Evolutionary conservation across 2,797 vertebrate species (phyloP), one percentile per base, ranked within the genome.

Genomic region (Glossophaga mutica): DNA sequence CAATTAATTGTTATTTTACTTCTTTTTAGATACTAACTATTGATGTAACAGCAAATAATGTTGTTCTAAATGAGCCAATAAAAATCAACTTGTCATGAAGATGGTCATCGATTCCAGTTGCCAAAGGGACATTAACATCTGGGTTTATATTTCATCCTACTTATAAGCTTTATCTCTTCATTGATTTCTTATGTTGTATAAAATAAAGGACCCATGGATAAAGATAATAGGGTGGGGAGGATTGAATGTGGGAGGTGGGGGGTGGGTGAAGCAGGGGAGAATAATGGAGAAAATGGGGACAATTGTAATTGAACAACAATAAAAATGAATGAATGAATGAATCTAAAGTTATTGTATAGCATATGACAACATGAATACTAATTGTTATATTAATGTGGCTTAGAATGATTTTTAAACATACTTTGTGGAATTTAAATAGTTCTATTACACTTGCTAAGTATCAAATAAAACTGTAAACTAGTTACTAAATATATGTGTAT

Each of bases 41-140:
- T 77, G 4, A 97, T 82, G 48, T 98, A 70, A 48, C 0, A 44
- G 0, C 3, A 1, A 68, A 93, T 11, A 0, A 3, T 26, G 92
- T 97, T 70, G 93, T 12, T 85, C 71, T 98, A 29, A 70, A 90
- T 93, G 48, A 98, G 32, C 73, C 93, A 71, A 90, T 97, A 77
- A 34, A 93, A 94, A 90, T 98, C 82, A 92, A 1, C 83, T 98
- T 98, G 98, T 96, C 65, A 37, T 98, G 90, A 97, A 95, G 91
- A 76, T 74, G 32, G 9, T 10, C n/a, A 19, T 70, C 16, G 26
- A 19, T 71, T 79, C 3, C 5, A 81, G 11, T 24, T 73, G 21
- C 68, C 39, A 46, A 55, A 71, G 2, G 24, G 19, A 91, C 88
- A 68, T 16, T 52, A 62, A 44, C 44, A 71, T 9, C 19, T 65